Conservation (phyloP, 1,140 invertebrate species). For the Orchestia grillus region DNA sequence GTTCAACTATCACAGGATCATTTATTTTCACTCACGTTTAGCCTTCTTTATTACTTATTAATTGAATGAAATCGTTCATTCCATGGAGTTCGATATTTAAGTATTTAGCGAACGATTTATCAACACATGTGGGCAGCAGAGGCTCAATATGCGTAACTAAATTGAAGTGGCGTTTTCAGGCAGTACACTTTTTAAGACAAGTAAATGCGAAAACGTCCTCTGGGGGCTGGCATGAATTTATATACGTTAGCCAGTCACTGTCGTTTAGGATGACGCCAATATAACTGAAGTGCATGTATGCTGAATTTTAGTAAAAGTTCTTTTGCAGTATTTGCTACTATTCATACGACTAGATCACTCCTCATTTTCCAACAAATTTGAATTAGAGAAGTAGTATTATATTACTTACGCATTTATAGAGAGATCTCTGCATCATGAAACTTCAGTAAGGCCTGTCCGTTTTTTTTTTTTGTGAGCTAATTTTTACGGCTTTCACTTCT, state of each 20-base stretch:
- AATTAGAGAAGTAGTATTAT: background rate
- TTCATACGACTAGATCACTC: background rate
- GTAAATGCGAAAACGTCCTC: background rate
- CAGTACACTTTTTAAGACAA: background rate
- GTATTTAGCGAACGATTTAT: background rate
- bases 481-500: background rate
- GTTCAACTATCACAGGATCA: background rate
- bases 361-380: no score
- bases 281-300: background rate
- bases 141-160: background rate
- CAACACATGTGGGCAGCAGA: background rate
- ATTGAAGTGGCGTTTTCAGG: background rate
- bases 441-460: no score
- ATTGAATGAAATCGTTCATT: background rate
- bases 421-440: background rate
- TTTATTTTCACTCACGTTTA: background rate
- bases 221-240: background rate
- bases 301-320: background rate
- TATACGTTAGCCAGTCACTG: background rate
- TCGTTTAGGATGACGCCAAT: background rate
- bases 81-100: background rate
- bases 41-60: background rate
- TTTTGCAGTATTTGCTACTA: background rate
- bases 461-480: background rate
- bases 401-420: background rate